A percentile compares a stretch with the other conserved stretches of the same genome.
phyloP scores from a whole-genome alignment of 2,888 invertebrate genomes.

The Cephus pulcher region DNA sequence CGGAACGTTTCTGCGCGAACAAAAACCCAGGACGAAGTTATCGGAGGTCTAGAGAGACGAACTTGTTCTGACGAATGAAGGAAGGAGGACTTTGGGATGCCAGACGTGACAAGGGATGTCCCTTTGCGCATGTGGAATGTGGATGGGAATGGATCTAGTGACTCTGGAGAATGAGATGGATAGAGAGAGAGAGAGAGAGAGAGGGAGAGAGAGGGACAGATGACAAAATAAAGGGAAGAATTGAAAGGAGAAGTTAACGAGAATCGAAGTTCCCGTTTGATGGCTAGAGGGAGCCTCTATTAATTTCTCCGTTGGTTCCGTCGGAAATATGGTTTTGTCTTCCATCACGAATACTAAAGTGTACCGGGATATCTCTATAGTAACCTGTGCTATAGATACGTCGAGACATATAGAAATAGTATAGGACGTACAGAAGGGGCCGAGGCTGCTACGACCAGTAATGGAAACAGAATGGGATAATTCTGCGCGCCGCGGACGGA shows the following conservation, averaged over 20 bases:
- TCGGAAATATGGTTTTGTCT: constrained; percentile 4
- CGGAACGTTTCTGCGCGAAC: not conserved
- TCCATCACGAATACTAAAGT: not conserved
- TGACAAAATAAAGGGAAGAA: not conserved
- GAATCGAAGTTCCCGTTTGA: not conserved
- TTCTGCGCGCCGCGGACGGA: constrained; percentile 60
- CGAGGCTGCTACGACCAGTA: constrained; percentile 42
- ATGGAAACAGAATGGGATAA: constrained; percentile 63
- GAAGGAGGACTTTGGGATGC: not conserved
- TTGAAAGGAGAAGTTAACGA: not conserved
- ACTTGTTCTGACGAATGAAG: not conserved
- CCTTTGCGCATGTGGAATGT: not conserved
- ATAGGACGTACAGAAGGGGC: not conserved
- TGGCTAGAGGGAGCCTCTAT: constrained; percentile 17
- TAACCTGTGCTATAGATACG: not conserved
- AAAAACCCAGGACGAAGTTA: not conserved
- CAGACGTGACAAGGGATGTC: not conserved
- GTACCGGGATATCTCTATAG: not conserved
- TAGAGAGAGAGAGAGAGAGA: not conserved
- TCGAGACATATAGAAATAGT: not conserved
- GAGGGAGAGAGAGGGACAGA: too few species aligned
- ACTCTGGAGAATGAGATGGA: not conserved
- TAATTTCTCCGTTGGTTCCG: constrained; percentile 35
- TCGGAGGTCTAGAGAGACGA: not conserved
- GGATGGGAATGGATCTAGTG: not conserved